Conservation (phyloP, 2,888 invertebrate species). For the Trichopria drosophilae region DNA sequence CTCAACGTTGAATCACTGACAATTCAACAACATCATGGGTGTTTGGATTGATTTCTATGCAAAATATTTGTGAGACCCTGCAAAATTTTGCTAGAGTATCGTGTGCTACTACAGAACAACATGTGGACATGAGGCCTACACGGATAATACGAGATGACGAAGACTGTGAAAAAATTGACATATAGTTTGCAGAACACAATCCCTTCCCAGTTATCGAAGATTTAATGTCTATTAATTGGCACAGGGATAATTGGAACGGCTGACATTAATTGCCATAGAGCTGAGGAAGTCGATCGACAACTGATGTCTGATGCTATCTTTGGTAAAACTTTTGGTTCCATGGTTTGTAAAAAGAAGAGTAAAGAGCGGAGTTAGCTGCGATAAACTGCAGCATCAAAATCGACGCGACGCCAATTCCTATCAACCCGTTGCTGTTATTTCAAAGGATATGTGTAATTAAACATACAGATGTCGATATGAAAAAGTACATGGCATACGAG, state of each 20-base stretch:
- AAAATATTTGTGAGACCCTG: neutral
- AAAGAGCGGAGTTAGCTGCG: neutral
- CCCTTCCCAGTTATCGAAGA: neutral
- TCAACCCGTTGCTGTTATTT: slow-evolving; percentile 4
- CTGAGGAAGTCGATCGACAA: slow-evolving; percentile 35
- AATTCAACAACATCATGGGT: too few species aligned
- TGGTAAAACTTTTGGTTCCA: too few species aligned
- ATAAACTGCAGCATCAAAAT: neutral
- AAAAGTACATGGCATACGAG: neutral
- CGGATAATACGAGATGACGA: neutral
- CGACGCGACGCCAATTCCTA: neutral
- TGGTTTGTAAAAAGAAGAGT: slow-evolving; percentile 41
- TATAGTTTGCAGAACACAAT: too few species aligned
- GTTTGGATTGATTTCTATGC: slow-evolving; percentile 1
- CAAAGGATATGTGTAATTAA: slow-evolving; percentile 3
- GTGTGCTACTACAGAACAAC: too few species aligned
- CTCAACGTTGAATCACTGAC: too few species aligned
- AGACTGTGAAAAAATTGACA: slow-evolving; percentile 3
- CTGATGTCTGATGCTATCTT: slow-evolving; percentile 42
- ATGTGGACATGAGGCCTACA: neutral
- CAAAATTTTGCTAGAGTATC: too few species aligned
- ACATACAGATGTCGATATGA: neutral
- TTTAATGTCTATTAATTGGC: slow-evolving; percentile 35
- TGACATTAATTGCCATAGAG: slow-evolving; percentile 37
- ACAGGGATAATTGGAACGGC: slow-evolving; percentile 37